Conservation (phyloP, 2,888 invertebrate genomes). For the Chironomus riparius region DNA sequence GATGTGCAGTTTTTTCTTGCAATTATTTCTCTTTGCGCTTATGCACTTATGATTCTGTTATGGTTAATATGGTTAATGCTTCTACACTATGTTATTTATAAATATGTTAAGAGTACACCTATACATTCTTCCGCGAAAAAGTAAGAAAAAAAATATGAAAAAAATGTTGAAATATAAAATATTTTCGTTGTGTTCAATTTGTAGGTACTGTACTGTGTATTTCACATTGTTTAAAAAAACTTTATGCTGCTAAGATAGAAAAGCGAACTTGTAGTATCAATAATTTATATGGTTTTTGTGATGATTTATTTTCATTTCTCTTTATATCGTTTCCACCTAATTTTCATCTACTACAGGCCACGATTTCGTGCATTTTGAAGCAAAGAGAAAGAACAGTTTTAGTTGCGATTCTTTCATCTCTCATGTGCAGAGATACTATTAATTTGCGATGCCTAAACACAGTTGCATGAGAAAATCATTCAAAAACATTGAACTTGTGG, state of each 20-base stretch:
- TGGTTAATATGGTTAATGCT: slow-evolving; percentile 12
- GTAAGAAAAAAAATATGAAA: too few relatives aligned
- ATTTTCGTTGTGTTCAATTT: slow-evolving; percentile 11
- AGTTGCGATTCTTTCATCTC: neutral
- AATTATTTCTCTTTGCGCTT: slow-evolving; percentile 12
- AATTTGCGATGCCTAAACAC: slow-evolving; percentile 24
- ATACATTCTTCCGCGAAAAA: neutral
- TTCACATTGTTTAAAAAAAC: too few relatives aligned
- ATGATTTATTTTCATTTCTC: slow-evolving; percentile 21
- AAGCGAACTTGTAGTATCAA: slow-evolving; percentile 16
- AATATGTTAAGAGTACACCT: neutral
- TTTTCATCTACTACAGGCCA: slow-evolving; percentile 22
- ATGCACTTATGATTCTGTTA: slow-evolving; percentile 21
- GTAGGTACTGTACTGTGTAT: neutral
- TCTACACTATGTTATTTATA: slow-evolving; percentile 22
- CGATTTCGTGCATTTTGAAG: slow-evolving; percentile 17
- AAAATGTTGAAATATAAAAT: neutral
- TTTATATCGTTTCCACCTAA: slow-evolving; percentile 12
- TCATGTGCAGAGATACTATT: slow-evolving; percentile 4
- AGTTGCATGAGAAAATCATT: slow-evolving; percentile 26
- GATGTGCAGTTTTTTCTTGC: slow-evolving; percentile 5
- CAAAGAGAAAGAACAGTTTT: neutral
- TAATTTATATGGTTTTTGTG: slow-evolving; percentile 22
- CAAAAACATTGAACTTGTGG: slow-evolving; percentile 20
- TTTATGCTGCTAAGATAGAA: neutral